phyloP scores from a whole-genome alignment of 2,888 invertebrate genomes.

The Tuberolachnus salignus region DNA sequence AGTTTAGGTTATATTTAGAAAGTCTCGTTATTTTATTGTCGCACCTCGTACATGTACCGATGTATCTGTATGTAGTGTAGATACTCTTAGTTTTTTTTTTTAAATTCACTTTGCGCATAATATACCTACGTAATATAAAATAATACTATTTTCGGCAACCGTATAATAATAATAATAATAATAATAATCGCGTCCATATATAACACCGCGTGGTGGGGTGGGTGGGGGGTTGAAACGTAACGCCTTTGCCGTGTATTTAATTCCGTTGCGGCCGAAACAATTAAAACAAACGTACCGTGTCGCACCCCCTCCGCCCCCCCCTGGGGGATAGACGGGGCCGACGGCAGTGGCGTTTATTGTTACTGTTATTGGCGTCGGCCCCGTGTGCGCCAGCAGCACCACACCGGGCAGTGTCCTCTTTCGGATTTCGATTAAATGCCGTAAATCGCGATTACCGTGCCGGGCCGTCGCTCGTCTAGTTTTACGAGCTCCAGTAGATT shows the following conservation, averaged over 20 bases:
- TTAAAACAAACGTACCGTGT: constrained; percentile 55
- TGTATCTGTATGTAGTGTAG: no score
- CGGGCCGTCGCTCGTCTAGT: constrained; percentile 45
- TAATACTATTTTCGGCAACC: not conserved
- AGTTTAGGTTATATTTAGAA: no score
- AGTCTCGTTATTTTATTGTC: no score
- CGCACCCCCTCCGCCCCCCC: no score
- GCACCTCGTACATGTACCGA: no score
- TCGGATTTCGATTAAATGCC: constrained; percentile 52
- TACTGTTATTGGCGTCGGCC: constrained; percentile 46
- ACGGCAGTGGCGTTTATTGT: constrained; percentile 41
- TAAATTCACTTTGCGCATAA: no score
- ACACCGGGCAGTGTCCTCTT: constrained; percentile 10
- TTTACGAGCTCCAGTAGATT: constrained; percentile 52
- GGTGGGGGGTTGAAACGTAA: constrained; percentile 18
- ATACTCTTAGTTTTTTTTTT: no score
- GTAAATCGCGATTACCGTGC: constrained; percentile 50
- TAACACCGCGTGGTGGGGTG: no score
- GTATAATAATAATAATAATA: constrained; percentile 3
- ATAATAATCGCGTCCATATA: not conserved
- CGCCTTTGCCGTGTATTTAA: constrained; percentile 51
- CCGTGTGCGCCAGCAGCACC: not conserved
- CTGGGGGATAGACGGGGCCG: no score
- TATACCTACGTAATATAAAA: constrained; percentile 4
- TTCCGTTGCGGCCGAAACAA: constrained; percentile 48